Evolutionary conservation across 2,113 vertebrate genomes (phyloP).

Genomic region (Eclectus roratus): DNA sequence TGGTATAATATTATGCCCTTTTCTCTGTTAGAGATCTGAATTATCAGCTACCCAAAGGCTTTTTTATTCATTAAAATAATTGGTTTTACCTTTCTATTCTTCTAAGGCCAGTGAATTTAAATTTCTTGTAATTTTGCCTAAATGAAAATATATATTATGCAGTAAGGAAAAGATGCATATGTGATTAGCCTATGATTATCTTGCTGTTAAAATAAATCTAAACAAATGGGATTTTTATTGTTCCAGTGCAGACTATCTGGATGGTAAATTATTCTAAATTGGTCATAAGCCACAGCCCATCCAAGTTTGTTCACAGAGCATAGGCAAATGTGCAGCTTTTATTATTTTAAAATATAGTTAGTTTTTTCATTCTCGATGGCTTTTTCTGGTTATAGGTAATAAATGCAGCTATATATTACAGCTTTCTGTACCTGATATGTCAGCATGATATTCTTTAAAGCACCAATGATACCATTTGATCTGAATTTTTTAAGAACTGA

Average conservation of each 20-base stretch:
- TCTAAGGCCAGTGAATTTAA: slow-evolving; percentile 12
- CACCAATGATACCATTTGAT: neutral
- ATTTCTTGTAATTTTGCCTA: slow-evolving; percentile 50
- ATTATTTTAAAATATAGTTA: slow-evolving; percentile 34
- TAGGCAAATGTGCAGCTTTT: neutral
- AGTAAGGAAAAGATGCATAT: slow-evolving; percentile 19
- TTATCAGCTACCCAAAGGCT: neutral
- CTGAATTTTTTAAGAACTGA: slow-evolving; percentile 33
- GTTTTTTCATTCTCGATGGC: neutral
- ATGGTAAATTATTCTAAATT: slow-evolving; percentile 46
- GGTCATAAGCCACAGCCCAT: slow-evolving; percentile 20
- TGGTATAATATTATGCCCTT: neutral
- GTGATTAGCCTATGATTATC: slow-evolving; percentile 44
- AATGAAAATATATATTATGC: slow-evolving; percentile 48
- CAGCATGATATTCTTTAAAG: neutral
- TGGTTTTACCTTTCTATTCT: slow-evolving; percentile 42
- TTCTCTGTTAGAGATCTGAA: neutral
- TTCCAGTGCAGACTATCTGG: slow-evolving; percentile 26
- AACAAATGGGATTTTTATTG: slow-evolving; percentile 56
- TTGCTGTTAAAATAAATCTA: slow-evolving; percentile 52
- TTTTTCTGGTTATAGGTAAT: slow-evolving; percentile 11
- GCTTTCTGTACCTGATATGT: neutral
- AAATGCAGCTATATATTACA: neutral
- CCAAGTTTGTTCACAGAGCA: neutral
- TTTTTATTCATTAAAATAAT: slow-evolving; percentile 52